Evolutionary conservation across 2,113 vertebrate species (phyloP), one percentile per base, ranked within the genome.

Genomic region (Colaptes auratus): DNA sequence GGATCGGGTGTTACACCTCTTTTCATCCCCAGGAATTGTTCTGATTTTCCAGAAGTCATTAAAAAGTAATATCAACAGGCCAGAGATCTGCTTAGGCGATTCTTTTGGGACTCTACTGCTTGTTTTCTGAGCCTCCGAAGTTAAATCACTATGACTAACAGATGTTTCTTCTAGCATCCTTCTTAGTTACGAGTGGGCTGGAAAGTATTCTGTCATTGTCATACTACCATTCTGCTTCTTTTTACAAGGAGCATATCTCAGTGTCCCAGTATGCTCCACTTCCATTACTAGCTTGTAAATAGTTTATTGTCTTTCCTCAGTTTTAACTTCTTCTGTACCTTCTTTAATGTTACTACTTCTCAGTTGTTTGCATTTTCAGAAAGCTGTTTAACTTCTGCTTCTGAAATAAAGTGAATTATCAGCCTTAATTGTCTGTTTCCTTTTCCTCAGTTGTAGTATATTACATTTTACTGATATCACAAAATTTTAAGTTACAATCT

Each of bases 101-200:
- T 44, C 71, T 50, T 89, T 44, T 50, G 30, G 42, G 48, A 82
- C 19, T 91, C 36, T 18, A 61, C 39, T 39, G 4, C 15, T 75
- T 33, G 28, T 82, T 74, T 87, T 78, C 48, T 63, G 28, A 12
- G 31, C 33, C 19, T 79, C 30, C 20, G n/a, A 58, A 70, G 20
- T 85, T 73, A 92, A 91, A 66, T 21, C 53, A 39, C 69, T 93
- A 35, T 1, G 2, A 53, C 24, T 76, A 53, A 75, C 48, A 84
- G 42, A 72, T 61, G 10, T 58, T 89, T 89, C 85, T 91, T 61
- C n/a, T 90, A 27, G 55, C 70, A 30, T 58, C 46, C 35, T 65
- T 60, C 50, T 88, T 35, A 53, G 63, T 92, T 91, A 65, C 42
- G 30, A 89, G 91, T 63, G 59, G 20, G 42, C 28, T 91, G 64